A percentile compares a stretch with the other conserved stretches of the same genome.
phyloP scores from a whole-genome alignment of 1,140 invertebrate genomes.

The Arctopsyche grandis region DNA sequence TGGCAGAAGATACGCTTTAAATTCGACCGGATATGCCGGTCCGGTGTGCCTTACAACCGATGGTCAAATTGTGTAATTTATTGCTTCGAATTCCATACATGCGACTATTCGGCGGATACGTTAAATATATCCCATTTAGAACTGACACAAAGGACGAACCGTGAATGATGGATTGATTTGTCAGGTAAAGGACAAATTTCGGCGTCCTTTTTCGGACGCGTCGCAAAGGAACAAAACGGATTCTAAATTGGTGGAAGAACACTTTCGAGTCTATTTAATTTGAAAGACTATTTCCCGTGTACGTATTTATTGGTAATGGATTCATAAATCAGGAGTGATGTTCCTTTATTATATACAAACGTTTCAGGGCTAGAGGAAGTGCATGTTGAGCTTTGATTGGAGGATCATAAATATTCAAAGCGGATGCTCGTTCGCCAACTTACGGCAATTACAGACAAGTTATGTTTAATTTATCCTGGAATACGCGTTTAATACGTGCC shows the following conservation, averaged over 20 bases:
- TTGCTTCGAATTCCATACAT: conserved; percentile 26
- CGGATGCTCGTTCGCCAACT: not conserved
- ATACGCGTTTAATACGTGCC: not conserved
- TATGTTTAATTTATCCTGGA: not conserved
- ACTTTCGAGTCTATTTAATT: not conserved
- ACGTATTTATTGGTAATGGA: not conserved
- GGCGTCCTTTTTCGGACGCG: not conserved
- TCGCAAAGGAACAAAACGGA: not conserved
- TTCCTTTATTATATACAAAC: not conserved
- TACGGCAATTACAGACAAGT: not conserved
- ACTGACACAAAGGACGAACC: conserved; percentile 43
- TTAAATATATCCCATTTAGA: conserved; percentile 26
- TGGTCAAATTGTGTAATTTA: conserved; percentile 51
- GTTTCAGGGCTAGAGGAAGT: not conserved
- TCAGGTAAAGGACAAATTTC: conserved; percentile 25
- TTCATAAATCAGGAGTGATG: too few relatives aligned
- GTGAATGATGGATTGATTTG: conserved; percentile 44
- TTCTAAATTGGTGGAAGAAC: conserved; percentile 11
- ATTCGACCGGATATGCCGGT: conserved; percentile 48
- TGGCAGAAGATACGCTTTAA: not conserved
- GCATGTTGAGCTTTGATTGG: not conserved
- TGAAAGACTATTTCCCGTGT: not conserved
- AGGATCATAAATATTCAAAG: not conserved
- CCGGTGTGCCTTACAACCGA: conserved; percentile 47
- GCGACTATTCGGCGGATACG: conserved; percentile 52